Evolutionary conservation across 2,797 vertebrate genomes (phyloP).

Genomic region (Falco peregrinus): DNA sequence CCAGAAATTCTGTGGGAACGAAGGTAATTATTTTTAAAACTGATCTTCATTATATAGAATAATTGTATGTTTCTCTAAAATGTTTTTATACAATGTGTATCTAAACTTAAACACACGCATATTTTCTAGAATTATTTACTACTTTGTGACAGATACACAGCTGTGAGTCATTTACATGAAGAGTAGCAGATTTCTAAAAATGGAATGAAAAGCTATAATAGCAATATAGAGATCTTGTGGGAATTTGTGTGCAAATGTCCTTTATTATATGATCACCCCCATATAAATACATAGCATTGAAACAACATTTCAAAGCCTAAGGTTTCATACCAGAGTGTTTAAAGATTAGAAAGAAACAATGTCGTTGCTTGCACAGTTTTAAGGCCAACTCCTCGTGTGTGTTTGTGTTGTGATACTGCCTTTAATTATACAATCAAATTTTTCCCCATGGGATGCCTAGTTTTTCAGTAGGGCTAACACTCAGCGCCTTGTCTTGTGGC

Average conservation of each 20-base stretch:
- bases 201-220: constrained; percentile 1
- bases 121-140: constrained; percentile 48
- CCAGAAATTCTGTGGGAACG: neutral
- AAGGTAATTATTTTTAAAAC: neutral
- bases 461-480: neutral
- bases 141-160: constrained; percentile 13
- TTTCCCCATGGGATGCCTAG: neutral
- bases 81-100: neutral
- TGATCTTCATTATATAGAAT: neutral
- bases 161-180: constrained; percentile 46
- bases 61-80: constrained; percentile 15
- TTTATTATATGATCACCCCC: neutral
- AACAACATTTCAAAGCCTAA: neutral
- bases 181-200: constrained; percentile 11
- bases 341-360: neutral
- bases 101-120: neutral
- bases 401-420: neutral
- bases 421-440: constrained; percentile 6
- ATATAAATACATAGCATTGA: neutral
- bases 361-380: neutral
- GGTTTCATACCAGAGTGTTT: neutral
- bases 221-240: neutral
- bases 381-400: neutral
- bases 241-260: neutral
- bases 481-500: neutral